These are phyloP conservation scores for Siderastrea radians DNA, from an alignment of 92 coral and sea anemone species.

Conservation along the genomic window DNA sequence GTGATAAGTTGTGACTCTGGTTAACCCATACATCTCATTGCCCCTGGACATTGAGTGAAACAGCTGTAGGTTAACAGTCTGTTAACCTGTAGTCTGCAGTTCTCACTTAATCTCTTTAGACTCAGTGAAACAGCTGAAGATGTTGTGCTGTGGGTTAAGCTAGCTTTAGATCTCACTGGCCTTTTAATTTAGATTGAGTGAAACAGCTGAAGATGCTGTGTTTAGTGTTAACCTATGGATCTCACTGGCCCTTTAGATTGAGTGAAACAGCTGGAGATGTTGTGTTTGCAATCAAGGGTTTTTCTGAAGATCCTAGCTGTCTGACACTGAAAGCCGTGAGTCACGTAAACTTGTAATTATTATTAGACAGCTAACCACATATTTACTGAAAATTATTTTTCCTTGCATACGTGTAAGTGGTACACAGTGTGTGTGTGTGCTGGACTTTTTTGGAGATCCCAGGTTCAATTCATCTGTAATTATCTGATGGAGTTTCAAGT, in stretches of 20 bases:
- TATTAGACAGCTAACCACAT: not conserved
- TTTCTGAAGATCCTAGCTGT: conserved; percentile 73
- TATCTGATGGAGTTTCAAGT: no score
- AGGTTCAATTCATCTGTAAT: no score
- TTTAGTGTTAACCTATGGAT: conserved; percentile 19
- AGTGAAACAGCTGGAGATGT: not conserved
- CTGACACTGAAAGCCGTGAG: conserved; percentile 65
- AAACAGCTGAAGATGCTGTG: not conserved
- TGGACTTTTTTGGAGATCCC: no score
- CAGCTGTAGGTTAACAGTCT: no score
- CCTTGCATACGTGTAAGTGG: not conserved
- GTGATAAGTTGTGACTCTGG: no score
- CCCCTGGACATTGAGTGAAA: no score
- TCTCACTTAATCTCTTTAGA: no score
- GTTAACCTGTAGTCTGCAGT: no score
- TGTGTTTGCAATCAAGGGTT: conserved; percentile 70
- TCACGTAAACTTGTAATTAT: not conserved
- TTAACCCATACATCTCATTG: no score
- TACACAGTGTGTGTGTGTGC: no score
- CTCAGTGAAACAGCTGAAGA: no score
- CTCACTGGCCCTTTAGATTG: not conserved
- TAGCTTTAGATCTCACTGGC: not conserved
- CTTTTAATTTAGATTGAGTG: not conserved
- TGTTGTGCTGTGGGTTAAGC: no score
- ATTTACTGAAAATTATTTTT: not conserved